Percentiles rank a stretch among this genome's conserved stretches.
Evolutionary conservation across 2,113 vertebrate species (phyloP).

Genomic region (Sprattus sprattus): DNA sequence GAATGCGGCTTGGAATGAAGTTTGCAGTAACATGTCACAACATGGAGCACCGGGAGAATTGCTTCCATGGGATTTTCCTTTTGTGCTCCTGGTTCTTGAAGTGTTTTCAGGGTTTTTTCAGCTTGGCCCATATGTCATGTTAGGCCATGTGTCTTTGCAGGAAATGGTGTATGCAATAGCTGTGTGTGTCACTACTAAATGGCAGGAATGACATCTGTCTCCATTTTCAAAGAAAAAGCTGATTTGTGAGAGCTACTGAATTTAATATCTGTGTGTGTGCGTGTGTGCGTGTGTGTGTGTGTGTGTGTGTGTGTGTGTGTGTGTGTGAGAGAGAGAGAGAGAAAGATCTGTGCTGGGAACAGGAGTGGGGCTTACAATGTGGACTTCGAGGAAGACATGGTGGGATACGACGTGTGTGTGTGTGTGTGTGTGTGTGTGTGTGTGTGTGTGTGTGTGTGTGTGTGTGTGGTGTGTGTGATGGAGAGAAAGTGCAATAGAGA

Average conservation of each 20-base stretch:
- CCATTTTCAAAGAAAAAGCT: background rate
- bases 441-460: background rate
- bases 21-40: background rate
- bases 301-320: too few relatives aligned
- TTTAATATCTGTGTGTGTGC: constrained; percentile 19
- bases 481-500: background rate
- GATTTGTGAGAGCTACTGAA: background rate
- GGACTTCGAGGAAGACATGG: background rate
- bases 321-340: constrained; percentile 28
- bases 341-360: constrained; percentile 48
- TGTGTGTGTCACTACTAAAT: too few relatives aligned
- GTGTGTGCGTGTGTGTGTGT: too few relatives aligned
- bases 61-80: background rate
- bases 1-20: background rate
- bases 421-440: background rate
- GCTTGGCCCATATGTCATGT: background rate
- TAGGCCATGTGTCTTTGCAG: too few relatives aligned
- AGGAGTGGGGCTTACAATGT: constrained; percentile 31
- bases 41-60: background rate
- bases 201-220: background rate
- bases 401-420: background rate
- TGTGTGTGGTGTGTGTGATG: too few relatives aligned
- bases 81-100: too few relatives aligned
- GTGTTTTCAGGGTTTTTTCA: background rate
- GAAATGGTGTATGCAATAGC: too few relatives aligned